Evolutionary conservation across 2,888 invertebrate genomes (phyloP).

Genomic region (Aspidiotus rigidus): DNA sequence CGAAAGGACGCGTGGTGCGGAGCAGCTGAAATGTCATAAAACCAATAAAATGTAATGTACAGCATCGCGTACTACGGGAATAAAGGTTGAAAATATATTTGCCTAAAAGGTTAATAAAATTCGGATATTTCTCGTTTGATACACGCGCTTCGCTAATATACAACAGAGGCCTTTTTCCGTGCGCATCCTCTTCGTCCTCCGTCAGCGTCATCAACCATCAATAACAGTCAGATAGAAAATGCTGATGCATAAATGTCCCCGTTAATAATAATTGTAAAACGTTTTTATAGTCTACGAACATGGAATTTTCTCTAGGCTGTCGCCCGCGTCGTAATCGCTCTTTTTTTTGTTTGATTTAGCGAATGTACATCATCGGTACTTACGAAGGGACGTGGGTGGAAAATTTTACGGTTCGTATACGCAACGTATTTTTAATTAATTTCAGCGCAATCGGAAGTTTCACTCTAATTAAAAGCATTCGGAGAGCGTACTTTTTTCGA

Average conservation of each 20-base stretch:
- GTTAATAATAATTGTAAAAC: slow-evolving; percentile 31
- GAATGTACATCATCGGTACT: too few relatives aligned
- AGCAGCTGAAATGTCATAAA: slow-evolving; percentile 28
- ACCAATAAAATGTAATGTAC: slow-evolving; percentile 31
- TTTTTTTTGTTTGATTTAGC: not conserved
- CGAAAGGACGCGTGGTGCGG: not conserved
- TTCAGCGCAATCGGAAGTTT: too few relatives aligned
- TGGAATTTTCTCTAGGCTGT: not conserved
- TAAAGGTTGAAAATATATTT: slow-evolving; percentile 31
- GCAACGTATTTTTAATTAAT: too few relatives aligned
- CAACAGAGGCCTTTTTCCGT: too few relatives aligned
- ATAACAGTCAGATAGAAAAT: slow-evolving; percentile 20
- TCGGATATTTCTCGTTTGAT: slow-evolving; percentile 27
- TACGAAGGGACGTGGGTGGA: too few relatives aligned
- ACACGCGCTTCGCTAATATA: not conserved
- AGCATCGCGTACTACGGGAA: slow-evolving; percentile 14
- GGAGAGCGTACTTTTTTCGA: too few relatives aligned
- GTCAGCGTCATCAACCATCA: too few relatives aligned
- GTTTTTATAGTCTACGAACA: slow-evolving; percentile 14
- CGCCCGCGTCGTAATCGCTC: not conserved
- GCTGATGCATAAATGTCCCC: slow-evolving; percentile 33
- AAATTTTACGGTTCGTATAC: too few relatives aligned
- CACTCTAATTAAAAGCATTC: too few relatives aligned
- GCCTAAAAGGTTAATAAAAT: slow-evolving; percentile 34
- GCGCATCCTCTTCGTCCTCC: too few relatives aligned